These are phyloP conservation scores for Steinernema feltiae DNA, from an alignment of 1,140 invertebrate species.

Conservation along the genomic window DNA sequence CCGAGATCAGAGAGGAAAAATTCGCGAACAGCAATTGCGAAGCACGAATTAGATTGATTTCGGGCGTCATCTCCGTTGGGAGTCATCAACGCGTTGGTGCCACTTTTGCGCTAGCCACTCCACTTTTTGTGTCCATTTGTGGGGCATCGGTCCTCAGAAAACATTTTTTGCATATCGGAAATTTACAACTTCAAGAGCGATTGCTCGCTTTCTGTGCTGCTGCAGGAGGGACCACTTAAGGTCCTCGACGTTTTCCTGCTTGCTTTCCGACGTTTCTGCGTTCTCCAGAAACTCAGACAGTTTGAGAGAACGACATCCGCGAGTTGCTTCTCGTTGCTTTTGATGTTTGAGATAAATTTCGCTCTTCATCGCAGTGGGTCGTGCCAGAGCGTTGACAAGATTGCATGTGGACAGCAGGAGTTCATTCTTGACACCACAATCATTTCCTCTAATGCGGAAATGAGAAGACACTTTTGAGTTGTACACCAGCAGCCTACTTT, in stretches of 20 bases:
- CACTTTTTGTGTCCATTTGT: slow-evolving; percentile 4
- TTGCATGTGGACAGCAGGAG: too few relatives aligned
- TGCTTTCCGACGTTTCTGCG: too few relatives aligned
- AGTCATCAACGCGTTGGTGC: slow-evolving; percentile 14
- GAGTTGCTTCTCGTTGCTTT: too few relatives aligned
- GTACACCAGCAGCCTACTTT: too few relatives aligned
- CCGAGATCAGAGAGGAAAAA: neutral
- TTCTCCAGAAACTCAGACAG: too few relatives aligned
- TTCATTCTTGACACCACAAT: too few relatives aligned
- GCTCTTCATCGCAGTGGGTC: neutral
- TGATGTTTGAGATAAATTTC: neutral
- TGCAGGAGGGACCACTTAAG: neutral
- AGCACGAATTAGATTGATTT: slow-evolving; percentile 6
- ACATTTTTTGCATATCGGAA: neutral
- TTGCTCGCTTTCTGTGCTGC: neutral
- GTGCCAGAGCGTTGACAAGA: neutral
- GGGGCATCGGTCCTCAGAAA: neutral
- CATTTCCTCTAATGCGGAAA: too few relatives aligned
- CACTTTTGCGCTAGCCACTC: neutral
- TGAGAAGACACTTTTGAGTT: too few relatives aligned
- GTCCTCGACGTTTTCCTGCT: neutral
- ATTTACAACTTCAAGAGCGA: neutral
- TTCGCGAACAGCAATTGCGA: neutral
- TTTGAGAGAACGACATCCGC: too few relatives aligned
- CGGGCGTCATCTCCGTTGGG: slow-evolving; percentile 7